phyloP scores from a whole-genome alignment of 2,888 invertebrate species.

The Hydropsyche betteni region DNA sequence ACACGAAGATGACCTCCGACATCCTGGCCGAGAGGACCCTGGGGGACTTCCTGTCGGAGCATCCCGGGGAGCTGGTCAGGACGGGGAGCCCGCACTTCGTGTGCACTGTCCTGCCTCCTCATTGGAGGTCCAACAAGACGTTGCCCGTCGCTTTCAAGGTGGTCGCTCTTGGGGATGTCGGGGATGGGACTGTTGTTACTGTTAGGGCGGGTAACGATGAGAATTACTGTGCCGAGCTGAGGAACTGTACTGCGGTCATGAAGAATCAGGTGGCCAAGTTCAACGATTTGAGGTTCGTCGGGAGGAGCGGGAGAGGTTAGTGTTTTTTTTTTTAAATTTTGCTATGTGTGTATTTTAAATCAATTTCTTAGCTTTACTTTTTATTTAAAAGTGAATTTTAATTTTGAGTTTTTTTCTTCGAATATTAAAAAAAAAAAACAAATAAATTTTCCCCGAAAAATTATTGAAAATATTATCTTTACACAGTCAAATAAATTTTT shows the following conservation, averaged over 20 bases:
- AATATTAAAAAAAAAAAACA: too few species aligned
- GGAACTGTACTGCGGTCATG: constrained; percentile 96
- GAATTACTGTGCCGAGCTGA: constrained; percentile 94
- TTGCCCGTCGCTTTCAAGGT: constrained; percentile 97
- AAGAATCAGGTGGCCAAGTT: constrained; percentile 99
- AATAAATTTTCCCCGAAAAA: too few species aligned
- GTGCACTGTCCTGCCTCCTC: constrained; percentile 93
- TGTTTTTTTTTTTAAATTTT: constrained; percentile 51
- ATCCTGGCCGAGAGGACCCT: constrained; percentile 88
- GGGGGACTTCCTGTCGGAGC: constrained; percentile 87
- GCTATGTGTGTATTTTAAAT: too few species aligned
- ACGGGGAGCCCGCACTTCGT: constrained; percentile 95
- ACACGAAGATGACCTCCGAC: constrained; percentile 90
- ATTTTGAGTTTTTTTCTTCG: too few species aligned
- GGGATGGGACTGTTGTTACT: constrained; percentile 95
- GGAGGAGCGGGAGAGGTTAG: constrained; percentile 98
- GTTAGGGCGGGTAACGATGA: constrained; percentile 98
- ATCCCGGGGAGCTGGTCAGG: constrained; percentile 90
- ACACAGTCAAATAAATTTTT: too few species aligned
- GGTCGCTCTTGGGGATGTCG: constrained; percentile 91
- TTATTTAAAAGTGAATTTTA: too few species aligned
- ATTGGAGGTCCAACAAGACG: constrained; percentile 99
- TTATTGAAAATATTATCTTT: too few species aligned
- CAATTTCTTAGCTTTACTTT: too few species aligned
- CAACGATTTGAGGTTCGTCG: constrained; percentile 98